These are phyloP conservation scores for Hepsetus odoe DNA, from an alignment of 2,113 vertebrate genomes.

Conservation along the genomic window DNA sequence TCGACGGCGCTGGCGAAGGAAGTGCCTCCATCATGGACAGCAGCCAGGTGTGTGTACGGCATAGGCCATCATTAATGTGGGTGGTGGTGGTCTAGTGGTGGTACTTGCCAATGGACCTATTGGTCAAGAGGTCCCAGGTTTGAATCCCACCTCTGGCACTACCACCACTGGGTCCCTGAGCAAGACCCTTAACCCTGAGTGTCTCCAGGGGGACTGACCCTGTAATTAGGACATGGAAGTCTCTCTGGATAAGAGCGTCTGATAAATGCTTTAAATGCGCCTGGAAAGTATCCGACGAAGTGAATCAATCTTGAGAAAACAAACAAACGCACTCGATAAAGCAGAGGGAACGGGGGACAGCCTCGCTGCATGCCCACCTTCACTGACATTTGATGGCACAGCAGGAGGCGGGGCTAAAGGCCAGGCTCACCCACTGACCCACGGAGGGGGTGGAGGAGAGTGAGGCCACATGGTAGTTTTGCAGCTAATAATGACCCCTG, in stretches of 20 bases:
- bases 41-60: too few relatives aligned
- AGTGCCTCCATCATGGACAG: too few relatives aligned
- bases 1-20: not conserved
- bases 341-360: not conserved
- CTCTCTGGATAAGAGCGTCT: not conserved
- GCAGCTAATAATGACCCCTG: not conserved
- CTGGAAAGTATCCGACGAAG: not conserved
- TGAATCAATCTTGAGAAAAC: not conserved
- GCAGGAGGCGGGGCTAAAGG: conserved; percentile 30
- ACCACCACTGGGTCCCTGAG: too few relatives aligned
- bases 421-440: conserved; percentile 21
- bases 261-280: conserved; percentile 7
- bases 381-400: conserved; percentile 42
- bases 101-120: too few relatives aligned
- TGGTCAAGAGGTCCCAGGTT: too few relatives aligned
- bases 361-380: not conserved
- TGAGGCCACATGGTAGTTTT: not conserved
- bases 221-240: too few relatives aligned
- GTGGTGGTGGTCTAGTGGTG: too few relatives aligned
- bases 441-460: not conserved
- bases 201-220: not conserved
- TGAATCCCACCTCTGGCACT: too few relatives aligned
- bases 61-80: too few relatives aligned
- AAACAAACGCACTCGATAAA: conserved; percentile 3
- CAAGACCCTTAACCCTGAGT: conserved; percentile 10